A percentile compares a stretch with the other conserved stretches of the same genome.
These are phyloP conservation scores for Patiria pectinifera DNA, from an alignment of 53 echinoderm and acorn worm genomes.

Conservation along the genomic window DNA sequence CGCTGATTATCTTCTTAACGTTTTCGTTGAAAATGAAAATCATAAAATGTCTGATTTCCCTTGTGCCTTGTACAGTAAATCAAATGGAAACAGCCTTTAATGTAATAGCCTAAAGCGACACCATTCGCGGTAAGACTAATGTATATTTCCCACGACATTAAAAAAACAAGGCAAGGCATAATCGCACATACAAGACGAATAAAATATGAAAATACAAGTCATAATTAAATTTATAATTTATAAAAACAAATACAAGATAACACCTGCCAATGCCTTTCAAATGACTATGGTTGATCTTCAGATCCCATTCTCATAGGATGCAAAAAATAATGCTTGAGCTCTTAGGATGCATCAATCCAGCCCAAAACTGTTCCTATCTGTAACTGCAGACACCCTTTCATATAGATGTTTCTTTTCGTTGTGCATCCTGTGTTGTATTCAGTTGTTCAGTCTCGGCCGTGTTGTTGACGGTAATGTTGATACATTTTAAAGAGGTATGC, in stretches of 20 bases:
- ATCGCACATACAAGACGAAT: too few relatives aligned
- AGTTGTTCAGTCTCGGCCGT: neutral
- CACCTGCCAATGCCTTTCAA: neutral
- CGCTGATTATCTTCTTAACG: neutral
- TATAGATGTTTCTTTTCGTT: slow-evolving; percentile 30
- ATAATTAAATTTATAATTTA: too few relatives aligned
- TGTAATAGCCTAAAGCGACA: too few relatives aligned
- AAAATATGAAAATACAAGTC: too few relatives aligned
- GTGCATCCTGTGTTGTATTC: neutral
- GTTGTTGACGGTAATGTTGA: slow-evolving; percentile 49
- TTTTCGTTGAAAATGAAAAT: neutral
- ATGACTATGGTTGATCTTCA: neutral
- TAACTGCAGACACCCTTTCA: neutral
- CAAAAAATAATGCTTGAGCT: too few relatives aligned
- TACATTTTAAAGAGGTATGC: slow-evolving; percentile 9
- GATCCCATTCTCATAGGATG: too few relatives aligned
- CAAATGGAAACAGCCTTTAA: neutral
- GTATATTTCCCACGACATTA: too few relatives aligned
- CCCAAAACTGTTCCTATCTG: neutral
- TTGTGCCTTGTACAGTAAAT: neutral
- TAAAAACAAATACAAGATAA: too few relatives aligned
- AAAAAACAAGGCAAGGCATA: too few relatives aligned
- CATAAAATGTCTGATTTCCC: neutral
- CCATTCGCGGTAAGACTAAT: too few relatives aligned
- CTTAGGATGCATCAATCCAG: too few relatives aligned